Conservation (phyloP, 2,888 invertebrate species). For the Encarsia formosa region DNA sequence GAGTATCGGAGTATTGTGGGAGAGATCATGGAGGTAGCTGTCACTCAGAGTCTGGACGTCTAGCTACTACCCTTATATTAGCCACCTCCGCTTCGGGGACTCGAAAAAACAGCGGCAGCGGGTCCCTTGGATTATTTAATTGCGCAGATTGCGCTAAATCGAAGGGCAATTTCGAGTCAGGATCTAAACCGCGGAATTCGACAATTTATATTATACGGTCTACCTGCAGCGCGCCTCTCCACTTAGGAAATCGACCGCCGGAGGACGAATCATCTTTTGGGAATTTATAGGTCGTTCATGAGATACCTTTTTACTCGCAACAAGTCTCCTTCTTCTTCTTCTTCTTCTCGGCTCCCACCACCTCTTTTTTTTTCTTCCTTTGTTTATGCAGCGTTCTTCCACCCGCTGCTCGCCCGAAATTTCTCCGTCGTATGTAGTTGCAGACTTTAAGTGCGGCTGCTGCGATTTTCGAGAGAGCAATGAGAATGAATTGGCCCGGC, state of each 20-base stretch:
- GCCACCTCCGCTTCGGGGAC: conserved; percentile 37
- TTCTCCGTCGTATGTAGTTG: not conserved
- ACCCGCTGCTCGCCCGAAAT: conserved; percentile 6
- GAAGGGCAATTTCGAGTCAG: conserved; percentile 47
- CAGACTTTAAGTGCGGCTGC: conserved; percentile 16
- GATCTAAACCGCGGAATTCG: conserved; percentile 33
- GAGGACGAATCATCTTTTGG: conserved; percentile 5
- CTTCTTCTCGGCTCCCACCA: no score
- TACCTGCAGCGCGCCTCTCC: conserved; percentile 8
- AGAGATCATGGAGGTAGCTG: conserved; percentile 46
- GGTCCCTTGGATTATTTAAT: conserved; percentile 44
- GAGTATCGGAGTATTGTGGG: conserved; percentile 34
- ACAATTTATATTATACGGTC: no score
- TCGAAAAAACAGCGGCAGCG: no score
- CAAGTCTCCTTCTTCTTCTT: not conserved
- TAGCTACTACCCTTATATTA: conserved; percentile 51
- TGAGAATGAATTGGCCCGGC: conserved; percentile 17
- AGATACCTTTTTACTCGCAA: not conserved
- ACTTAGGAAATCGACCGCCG: conserved; percentile 6
- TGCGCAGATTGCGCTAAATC: conserved; percentile 50
- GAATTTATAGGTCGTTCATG: conserved; percentile 21
- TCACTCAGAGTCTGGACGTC: conserved; percentile 48
- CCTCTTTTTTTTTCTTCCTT: not conserved
- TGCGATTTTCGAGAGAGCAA: conserved; percentile 19
- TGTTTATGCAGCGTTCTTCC: not conserved